Base-by-base conservation (phyloP, 2,113 vertebrate species). In the Ailurus styani region DNA sequence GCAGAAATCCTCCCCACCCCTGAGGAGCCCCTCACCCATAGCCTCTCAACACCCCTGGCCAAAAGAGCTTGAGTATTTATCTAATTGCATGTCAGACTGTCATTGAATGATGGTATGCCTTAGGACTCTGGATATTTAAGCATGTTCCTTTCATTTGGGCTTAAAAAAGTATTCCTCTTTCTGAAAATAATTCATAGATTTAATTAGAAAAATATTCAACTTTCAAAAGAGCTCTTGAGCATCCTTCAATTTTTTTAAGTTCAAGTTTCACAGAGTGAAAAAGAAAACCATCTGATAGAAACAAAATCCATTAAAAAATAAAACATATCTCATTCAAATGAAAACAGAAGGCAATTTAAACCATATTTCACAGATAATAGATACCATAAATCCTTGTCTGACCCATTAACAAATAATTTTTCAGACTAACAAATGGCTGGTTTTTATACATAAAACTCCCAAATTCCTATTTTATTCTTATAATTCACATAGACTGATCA, bases 341-440 rank as follows among this genome's bases (percentile, higher is more conserved):
- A 57, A 90, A 91, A 94, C 77, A 96, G 34, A 95, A 87, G n/a
- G 54, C 42, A 94, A 94, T 82, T 78, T 50, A 72, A 96, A 97
- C 92, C 84, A 84, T 40, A 94, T 42, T 96, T 88, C 54, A 62
- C 57, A 94, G 83, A 23, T 73, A 90, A 97, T 52, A 90, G 42
- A 95, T 73, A 64, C 47, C 90, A 81, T 50, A 82, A 92, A 85
- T 77, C 57, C 27, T 79, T 84, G 31, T 64, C 90, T 54, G n/a
- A 64, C 42, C 34, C 62, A 79, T 47, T 94, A 88, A 55, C 45
- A 95, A 88, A 91, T 91, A 72, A 88, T 87, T 97, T 94, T 68
- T 81, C 82, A 89, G 78, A 95, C 73, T 73, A 95, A 82, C 21
- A 82, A 96, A 70, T 31, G 93, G 25, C 87, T 88, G 29, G 93